Base-by-base conservation (phyloP, 2,888 invertebrate species). In the Scaptomyza parva region DNA sequence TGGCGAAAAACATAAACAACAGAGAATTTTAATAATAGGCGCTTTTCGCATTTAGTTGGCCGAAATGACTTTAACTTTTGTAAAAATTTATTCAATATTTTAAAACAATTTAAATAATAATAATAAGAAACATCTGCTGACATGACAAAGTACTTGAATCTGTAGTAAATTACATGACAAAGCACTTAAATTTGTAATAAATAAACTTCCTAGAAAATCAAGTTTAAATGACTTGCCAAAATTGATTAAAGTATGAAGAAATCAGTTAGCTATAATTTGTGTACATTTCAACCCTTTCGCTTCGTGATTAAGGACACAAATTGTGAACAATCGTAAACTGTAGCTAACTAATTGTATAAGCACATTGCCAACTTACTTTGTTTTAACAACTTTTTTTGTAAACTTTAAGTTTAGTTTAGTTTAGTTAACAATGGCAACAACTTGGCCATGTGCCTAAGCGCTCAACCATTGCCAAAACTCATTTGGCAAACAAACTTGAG, bases 401-500 rank as follows among this genome's bases (percentile, higher is more conserved):
- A 30, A 41, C 20, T 48, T 48, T 11, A 69, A 52, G 24, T 30
- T 35, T 54, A 54, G 35, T 43, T 67, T 37, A 18, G 3, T n/a
- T n/a, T n/a, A 30, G 9, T 14, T 18, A 33, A 44, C 41, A 67
- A 51, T 30, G 20, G 24, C 35, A 35, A 14, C 1, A 33, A 24
- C 18, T 69, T 63, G 55, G 75, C 69, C 51, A 17, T 14, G 6
- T 22, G 53, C 61, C 51, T 47, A 70, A 47, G 45, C 54, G 51
- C 18, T 5, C 54, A 52, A 57, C 63, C 47, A 47, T 37, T 69
- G 75, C 71, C 71, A 75, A 37, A 69, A 69, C 30, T 52, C 52
- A 63, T 69, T 72, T 72, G 76, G 72, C 76, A 72, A 50, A 41
- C 30, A 35, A 40, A 59, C 35, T 68, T 43, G 8, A 57, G 50